Conservation (phyloP, 1,140 invertebrate genomes). For the Caligus rogercresseyi region DNA sequence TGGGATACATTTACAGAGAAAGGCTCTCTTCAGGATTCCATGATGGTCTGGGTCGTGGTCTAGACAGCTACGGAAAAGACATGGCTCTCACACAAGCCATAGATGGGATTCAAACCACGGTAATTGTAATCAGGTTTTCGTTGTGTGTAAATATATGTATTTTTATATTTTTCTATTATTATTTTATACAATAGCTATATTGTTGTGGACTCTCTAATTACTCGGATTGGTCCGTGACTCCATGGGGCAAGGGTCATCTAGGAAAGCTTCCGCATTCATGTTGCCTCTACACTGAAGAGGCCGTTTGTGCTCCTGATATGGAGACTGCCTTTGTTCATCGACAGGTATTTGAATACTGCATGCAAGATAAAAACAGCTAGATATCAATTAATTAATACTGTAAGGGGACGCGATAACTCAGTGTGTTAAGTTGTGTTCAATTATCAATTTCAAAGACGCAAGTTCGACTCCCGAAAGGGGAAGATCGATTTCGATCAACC, state of each 20-base stretch:
- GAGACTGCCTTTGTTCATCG: background rate
- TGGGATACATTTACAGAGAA: constrained; percentile 4
- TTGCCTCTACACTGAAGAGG: constrained; percentile 3
- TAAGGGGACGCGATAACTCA: no score
- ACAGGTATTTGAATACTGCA: background rate
- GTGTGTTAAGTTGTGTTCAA: no score
- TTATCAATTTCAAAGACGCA: no score
- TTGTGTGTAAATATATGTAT: background rate
- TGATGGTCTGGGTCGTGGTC: background rate
- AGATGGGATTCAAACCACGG: constrained; percentile 16
- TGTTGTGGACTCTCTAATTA: constrained; percentile 11
- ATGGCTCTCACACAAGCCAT: background rate
- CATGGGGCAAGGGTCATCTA: constrained; percentile 8
- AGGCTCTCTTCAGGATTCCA: constrained; percentile 2
- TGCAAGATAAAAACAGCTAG: no score
- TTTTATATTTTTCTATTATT: background rate
- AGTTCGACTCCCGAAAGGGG: no score
- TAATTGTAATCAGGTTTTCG: background rate
- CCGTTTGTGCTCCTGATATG: constrained; percentile 2
- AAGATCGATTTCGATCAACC: no score
- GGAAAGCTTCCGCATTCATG: constrained; percentile 12
- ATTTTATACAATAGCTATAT: background rate
- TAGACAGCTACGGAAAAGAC: constrained; percentile 10
- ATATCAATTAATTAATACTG: no score
- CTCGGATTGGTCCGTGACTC: constrained; percentile 7